phyloP scores from a whole-genome alignment of 2,113 vertebrate species.

The Xerus inauris region DNA sequence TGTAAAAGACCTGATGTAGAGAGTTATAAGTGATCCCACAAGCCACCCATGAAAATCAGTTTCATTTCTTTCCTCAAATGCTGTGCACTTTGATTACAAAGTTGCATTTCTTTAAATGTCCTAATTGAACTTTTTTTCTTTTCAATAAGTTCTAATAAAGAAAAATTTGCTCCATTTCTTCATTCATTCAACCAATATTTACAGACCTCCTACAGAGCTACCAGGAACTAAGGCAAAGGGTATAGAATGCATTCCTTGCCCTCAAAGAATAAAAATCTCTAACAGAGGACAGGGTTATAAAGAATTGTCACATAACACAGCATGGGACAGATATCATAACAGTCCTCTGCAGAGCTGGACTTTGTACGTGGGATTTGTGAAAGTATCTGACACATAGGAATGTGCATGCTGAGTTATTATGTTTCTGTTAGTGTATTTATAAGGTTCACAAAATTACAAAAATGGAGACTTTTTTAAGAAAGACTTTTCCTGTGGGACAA shows the following conservation, averaged over 20 bases:
- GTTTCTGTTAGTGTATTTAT: background rate
- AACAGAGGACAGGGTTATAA: background rate
- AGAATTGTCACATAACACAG: background rate
- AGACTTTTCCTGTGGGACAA: background rate
- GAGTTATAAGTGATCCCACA: constrained; percentile 51
- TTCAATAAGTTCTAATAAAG: constrained; percentile 23
- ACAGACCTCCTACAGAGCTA: background rate
- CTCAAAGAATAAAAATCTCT: background rate
- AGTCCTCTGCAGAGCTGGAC: background rate
- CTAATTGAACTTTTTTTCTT: constrained; percentile 58
- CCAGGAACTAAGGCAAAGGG: background rate
- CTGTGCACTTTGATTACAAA: constrained; percentile 46
- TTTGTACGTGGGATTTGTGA: background rate
- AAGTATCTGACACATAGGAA: background rate
- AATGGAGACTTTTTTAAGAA: background rate
- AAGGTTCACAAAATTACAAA: background rate
- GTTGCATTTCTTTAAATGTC: constrained; percentile 44
- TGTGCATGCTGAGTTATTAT: background rate
- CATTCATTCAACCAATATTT: background rate
- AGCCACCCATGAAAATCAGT: constrained; percentile 17
- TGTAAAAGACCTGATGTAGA: constrained; percentile 50
- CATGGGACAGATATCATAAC: background rate
- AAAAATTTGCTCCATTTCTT: background rate
- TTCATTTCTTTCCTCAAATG: constrained; percentile 45
- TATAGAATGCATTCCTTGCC: background rate